A percentile compares a stretch with the other conserved stretches of the same genome.
Conservation (phyloP, 2,888 invertebrate species). For the Drosophila paranaensis region DNA sequence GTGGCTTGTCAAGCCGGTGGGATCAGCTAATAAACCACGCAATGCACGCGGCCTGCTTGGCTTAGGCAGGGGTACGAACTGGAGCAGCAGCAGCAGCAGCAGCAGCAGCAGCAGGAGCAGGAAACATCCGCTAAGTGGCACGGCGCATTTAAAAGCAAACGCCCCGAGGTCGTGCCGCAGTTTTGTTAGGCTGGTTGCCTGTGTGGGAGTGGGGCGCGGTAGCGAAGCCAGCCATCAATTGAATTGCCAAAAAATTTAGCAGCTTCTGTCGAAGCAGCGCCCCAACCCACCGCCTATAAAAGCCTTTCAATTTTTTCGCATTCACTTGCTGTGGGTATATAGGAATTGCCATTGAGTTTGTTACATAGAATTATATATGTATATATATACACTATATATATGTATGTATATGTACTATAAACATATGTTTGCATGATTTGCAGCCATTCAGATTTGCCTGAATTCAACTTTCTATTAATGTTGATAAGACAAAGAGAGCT, state of each 20-base stretch:
- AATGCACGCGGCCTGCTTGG: slow-evolving; percentile 20
- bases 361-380: neutral
- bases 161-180: slow-evolving; percentile 64
- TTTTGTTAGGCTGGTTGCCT: slow-evolving; percentile 33
- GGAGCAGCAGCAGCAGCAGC: neutral
- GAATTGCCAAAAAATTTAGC: slow-evolving; percentile 73
- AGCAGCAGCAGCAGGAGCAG: slow-evolving; percentile 32
- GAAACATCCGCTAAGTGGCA: slow-evolving; percentile 73
- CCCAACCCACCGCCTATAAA: slow-evolving; percentile 56
- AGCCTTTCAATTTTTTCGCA: slow-evolving; percentile 67
- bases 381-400: too few relatives aligned
- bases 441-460: too few relatives aligned
- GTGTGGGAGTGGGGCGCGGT: slow-evolving; percentile 4
- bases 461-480: too few relatives aligned
- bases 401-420: too few relatives aligned
- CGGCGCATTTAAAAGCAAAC: slow-evolving; percentile 74
- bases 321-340: neutral
- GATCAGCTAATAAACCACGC: slow-evolving; percentile 79
- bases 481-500: too few relatives aligned
- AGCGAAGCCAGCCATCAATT: slow-evolving; percentile 61
- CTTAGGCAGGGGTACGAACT: neutral
- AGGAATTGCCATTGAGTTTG: neutral
- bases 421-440: too few relatives aligned
- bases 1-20: slow-evolving; percentile 74
- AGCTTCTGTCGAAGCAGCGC: slow-evolving; percentile 56